Evolutionary conservation across 2,797 vertebrate species (phyloP), one percentile per base, ranked within the genome.

Genomic region (Gymnothorax reevesii): DNA sequence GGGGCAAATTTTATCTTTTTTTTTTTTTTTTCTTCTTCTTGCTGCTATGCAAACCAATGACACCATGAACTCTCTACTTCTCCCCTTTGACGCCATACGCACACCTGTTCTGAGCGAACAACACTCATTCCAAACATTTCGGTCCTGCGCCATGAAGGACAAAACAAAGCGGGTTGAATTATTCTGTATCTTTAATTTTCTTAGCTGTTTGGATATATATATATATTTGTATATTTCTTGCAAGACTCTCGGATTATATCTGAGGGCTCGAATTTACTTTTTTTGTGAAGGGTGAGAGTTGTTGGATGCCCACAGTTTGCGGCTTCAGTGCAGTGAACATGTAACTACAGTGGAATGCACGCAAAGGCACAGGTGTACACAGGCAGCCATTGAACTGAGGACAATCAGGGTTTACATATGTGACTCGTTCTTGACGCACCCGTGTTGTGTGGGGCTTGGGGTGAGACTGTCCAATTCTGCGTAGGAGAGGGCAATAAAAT

Each of bases 31-130:
- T 71, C 64, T 84, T 64, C 49, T 85, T 85, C 75, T 60, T 82
- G 75, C 85, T 86, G 85, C 75, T 86, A 82, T 82, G 85, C 85
- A 79, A 86, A 82, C 59, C 62, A 49, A 25, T 83, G 33, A 33
- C 7, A 7, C 42, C 57, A 4, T 62, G 33, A 17, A 1, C 10
- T 4, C n/a, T 17, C 55, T n/a, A 25, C 82, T 27, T 25, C 7
- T n/a, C 66, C 25, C 66, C 66, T n/a, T n/a, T 25, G 1, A 10
- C n/a, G 10, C 33, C 27, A 13, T 57, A 69, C 7, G 33, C 25
- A 64, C 57, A 62, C n/a, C 2, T 60, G 57, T 60, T 60, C 57
- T 64, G 25, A 42, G 25, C 17, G 27, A 57, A 83, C 66, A 17
- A 83, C 17, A 55, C 54, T 86, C 80, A 86, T 86, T 83, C 80